Percentiles rank a stretch among this genome's conserved stretches.
Conservation (phyloP, 2,888 invertebrate genomes). For the Andricus quercusramuli region DNA sequence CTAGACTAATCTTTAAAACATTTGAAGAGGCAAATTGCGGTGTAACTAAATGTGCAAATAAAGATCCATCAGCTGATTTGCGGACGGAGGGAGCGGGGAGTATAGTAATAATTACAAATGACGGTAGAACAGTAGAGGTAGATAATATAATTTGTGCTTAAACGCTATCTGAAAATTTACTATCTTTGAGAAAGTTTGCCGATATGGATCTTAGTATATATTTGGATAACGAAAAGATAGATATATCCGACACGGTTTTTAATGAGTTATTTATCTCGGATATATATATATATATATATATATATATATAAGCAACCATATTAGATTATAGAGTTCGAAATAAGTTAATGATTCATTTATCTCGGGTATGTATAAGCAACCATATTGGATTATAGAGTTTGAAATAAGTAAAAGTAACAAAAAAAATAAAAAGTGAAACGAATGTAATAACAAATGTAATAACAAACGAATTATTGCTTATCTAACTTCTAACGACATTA, state of each 20-base stretch:
- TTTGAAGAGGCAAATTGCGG: slow-evolving; percentile 49
- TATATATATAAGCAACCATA: no score
- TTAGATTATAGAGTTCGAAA: no score
- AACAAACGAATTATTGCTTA: background rate
- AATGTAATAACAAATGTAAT: background rate
- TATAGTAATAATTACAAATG: background rate
- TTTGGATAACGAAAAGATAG: no score
- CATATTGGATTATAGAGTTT: background rate
- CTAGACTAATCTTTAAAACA: slow-evolving; percentile 52
- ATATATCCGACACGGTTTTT: no score
- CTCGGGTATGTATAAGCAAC: no score
- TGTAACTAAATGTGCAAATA: slow-evolving; percentile 57
- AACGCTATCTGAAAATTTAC: background rate
- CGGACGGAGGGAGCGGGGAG: slow-evolving; percentile 54
- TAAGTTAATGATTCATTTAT: no score
- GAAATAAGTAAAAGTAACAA: background rate
- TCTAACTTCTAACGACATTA: background rate
- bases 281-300: no score
- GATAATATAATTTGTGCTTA: background rate
- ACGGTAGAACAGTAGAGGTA: background rate
- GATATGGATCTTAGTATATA: background rate
- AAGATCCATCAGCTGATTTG: slow-evolving; percentile 53
- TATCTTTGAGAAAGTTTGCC: background rate
- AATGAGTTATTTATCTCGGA: no score
- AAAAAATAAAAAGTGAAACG: background rate